Percentiles rank a stretch among this genome's conserved stretches.
Evolutionary conservation across 2,113 vertebrate species (phyloP).

Genomic region (Chunga burmeisteri): DNA sequence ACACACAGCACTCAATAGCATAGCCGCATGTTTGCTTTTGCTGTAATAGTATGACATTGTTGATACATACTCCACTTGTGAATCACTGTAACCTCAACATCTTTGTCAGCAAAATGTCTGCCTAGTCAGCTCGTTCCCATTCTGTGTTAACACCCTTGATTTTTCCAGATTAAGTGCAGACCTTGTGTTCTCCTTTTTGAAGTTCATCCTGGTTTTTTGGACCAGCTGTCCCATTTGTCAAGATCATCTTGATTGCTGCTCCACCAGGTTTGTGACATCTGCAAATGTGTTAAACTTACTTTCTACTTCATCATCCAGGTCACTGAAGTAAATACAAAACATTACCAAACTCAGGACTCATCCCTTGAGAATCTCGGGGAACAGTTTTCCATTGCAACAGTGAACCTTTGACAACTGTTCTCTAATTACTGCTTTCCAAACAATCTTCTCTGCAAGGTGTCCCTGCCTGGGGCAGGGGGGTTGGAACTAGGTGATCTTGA

Average conservation of each 20-base stretch:
- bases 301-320: not conserved
- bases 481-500: too few relatives aligned
- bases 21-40: not conserved
- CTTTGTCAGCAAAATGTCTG: constrained; percentile 42
- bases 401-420: not conserved
- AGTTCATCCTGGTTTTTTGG: not conserved
- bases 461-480: too few relatives aligned
- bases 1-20: not conserved
- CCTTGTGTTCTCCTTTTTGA: constrained; percentile 28
- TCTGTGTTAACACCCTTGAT: constrained; percentile 5
- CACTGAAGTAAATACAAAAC: not conserved
- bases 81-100: constrained; percentile 35
- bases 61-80: constrained; percentile 31
- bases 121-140: constrained; percentile 47
- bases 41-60: not conserved
- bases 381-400: not conserved
- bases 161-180: constrained; percentile 42
- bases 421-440: not conserved
- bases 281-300: not conserved
- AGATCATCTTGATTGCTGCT: not conserved
- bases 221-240: constrained; percentile 10
- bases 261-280: not conserved
- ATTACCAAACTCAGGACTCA: not conserved
- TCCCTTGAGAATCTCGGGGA: not conserved
- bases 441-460: not conserved